Base-by-base conservation (phyloP, 1,140 invertebrate genomes). In the Lerema accius region DNA sequence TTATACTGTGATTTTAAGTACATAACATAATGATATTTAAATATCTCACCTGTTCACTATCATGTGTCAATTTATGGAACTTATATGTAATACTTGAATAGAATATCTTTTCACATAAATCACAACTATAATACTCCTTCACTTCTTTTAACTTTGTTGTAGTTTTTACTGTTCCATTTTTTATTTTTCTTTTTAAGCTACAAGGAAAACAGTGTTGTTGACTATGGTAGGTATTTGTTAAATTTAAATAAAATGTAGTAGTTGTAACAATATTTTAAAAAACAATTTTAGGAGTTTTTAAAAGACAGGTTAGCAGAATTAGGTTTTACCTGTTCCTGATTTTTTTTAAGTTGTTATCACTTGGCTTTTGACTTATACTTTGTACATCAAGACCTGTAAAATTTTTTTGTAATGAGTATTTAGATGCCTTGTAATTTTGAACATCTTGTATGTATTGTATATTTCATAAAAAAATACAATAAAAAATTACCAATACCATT, bases 51-150 rank as follows among this genome's bases (percentile, higher is more conserved):
- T 53, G 10, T 37, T 37, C 14, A 9, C 39, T 39, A 1, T 7
- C 1, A 74, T 88, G 87, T 59, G 63, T 66, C 11, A 78, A 69
- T 62, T 78, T 80, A 45, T 87, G 85, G 16, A 75, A 67, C 65
- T 86, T 76, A 63, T 53, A 53, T 19, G 35, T 39, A 80, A 76
- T 55, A 72, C 68, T 53, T 83, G 74, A 23, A 51, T 49, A 53
- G 66, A 88, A 89, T 40, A 73, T 78, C 61, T 81, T 86, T 42
- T 76, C 78, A 48, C 86, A 89, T 17, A 82, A 15, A 28, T 76
- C 68, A 80, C 86, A 89, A 55, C 70, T 69, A 28, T 71, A 78
- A 32, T 65, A 28, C 40, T 42, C 53, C n/a, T 62, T 67, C 10
- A 17, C 48, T 32, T 28, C 48, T 35, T 39, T 55, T 60, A 53